Conservation (phyloP, 2,888 invertebrate genomes). For the Lathronympha strigana region DNA sequence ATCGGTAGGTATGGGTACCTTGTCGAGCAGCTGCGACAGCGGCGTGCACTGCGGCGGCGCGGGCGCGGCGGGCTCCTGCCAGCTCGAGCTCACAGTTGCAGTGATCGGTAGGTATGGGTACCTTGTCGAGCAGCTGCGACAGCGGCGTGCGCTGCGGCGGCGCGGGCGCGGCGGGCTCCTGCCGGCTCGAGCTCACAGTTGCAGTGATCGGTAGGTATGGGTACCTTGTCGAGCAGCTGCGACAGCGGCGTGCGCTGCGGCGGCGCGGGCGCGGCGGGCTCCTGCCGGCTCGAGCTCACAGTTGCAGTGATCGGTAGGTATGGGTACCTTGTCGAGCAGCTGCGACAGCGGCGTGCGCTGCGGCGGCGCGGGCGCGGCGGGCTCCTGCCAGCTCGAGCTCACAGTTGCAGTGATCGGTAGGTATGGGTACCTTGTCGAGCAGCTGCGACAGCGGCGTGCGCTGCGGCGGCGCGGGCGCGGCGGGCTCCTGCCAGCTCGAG, state of each 20-base stretch:
- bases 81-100: no score
- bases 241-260: constrained; percentile 14
- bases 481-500: no score
- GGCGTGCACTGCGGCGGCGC: constrained; percentile 8
- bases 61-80: no score
- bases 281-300: no score
- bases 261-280: background rate
- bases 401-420: background rate
- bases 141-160: constrained; percentile 12
- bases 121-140: constrained; percentile 7
- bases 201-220: background rate
- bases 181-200: no score
- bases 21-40: constrained; percentile 7
- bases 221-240: constrained; percentile 6
- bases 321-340: constrained; percentile 9
- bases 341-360: constrained; percentile 6
- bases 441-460: constrained; percentile 10
- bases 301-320: background rate
- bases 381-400: no score
- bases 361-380: constrained; percentile 4
- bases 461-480: constrained; percentile 2
- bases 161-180: background rate
- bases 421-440: constrained; percentile 8
- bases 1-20: background rate
- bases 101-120: background rate